phyloP scores from a whole-genome alignment of 1,140 invertebrate genomes.

The Trachymyrmex septentrionalis region DNA sequence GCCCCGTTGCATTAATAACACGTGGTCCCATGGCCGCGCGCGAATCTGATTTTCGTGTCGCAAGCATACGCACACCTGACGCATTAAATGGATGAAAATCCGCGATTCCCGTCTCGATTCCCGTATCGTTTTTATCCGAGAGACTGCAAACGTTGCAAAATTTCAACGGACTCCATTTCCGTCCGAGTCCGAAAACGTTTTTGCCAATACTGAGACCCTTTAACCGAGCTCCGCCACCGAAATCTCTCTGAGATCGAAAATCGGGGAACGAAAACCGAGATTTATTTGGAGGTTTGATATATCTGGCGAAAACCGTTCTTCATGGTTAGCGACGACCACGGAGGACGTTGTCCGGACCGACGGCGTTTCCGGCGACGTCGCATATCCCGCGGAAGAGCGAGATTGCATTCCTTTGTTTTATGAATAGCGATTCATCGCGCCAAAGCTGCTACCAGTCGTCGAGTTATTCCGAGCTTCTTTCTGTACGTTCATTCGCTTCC shows the following conservation, averaged over 20 bases:
- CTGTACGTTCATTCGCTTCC: not conserved
- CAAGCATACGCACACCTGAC: not conserved
- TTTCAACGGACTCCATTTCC: conserved; percentile 11
- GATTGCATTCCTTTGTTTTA: conserved; percentile 54
- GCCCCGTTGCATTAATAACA: conserved; percentile 50
- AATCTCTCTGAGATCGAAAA: not conserved
- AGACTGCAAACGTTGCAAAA: conserved; percentile 7
- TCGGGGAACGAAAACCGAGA: conserved; percentile 5
- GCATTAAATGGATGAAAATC: conserved; percentile 24
- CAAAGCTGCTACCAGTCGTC: conserved; percentile 30
- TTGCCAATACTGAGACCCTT: not conserved
- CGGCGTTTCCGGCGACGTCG: conserved; percentile 25
- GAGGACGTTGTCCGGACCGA: conserved; percentile 2
- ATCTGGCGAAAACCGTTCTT: conserved; percentile 14
- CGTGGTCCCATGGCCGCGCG: conserved; percentile 12
- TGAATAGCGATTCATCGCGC: conserved; percentile 49
- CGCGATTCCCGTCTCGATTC: not conserved
- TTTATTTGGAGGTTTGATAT: conserved; percentile 27
- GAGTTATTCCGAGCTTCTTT: conserved; percentile 32
- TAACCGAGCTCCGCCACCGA: not conserved
- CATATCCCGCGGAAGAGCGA: conserved; percentile 17
- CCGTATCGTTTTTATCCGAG: not conserved
- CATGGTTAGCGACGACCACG: conserved; percentile 22
- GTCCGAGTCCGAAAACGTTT: not conserved
- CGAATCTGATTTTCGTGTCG: conserved; percentile 26